These are phyloP conservation scores for Acanthiza pusilla DNA, from an alignment of 2,797 vertebrate genomes.

Conservation along the genomic window DNA sequence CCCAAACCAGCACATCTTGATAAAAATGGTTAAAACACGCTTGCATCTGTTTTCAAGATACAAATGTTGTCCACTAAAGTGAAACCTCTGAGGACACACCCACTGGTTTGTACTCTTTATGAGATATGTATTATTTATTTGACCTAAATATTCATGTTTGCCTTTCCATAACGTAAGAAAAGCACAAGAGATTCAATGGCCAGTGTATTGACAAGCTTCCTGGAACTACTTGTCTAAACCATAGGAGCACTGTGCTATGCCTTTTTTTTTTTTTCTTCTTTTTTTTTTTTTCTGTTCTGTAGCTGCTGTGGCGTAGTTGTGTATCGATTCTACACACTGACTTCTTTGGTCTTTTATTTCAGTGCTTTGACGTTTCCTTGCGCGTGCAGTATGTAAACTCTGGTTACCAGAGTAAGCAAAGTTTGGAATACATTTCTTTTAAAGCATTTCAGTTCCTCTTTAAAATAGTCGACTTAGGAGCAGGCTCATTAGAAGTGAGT, in stretches of 20 bases:
- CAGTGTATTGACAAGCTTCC: not conserved
- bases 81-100: not conserved
- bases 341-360: not conserved
- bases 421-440: not conserved
- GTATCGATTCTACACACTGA: not conserved
- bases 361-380: not conserved
- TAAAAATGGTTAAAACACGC: not conserved
- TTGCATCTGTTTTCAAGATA: not conserved
- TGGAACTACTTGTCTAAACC: not conserved
- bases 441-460: not conserved
- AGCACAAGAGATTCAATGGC: not conserved
- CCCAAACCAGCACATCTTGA: not conserved
- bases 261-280: not conserved
- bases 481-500: not conserved
- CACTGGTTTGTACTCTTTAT: not conserved
- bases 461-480: not conserved
- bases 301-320: not conserved
- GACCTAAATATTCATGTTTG: constrained; percentile 22
- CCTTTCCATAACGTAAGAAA: not conserved
- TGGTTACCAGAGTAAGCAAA: not conserved
- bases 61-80: not conserved
- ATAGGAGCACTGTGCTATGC: not conserved
- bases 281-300: not conserved
- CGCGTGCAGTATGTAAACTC: not conserved
- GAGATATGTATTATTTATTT: constrained; percentile 22